These are phyloP conservation scores for Oryzaephilus surinamensis DNA, from an alignment of 1,140 invertebrate genomes.

Conservation along the genomic window DNA sequence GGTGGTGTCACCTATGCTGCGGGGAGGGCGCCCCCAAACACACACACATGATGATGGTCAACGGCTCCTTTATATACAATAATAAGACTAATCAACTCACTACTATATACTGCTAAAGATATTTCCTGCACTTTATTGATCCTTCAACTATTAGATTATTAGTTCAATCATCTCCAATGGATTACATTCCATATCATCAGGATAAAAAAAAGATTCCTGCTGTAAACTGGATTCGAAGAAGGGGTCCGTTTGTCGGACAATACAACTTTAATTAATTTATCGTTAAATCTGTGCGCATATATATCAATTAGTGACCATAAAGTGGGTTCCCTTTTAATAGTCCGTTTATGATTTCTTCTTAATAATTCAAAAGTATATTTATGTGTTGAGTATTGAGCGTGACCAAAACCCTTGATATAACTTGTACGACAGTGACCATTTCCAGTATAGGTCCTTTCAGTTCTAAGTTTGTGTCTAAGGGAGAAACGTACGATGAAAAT, in stretches of 20 bases:
- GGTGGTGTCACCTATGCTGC: slow-evolving; percentile 26
- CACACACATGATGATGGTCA: background rate
- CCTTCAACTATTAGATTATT: slow-evolving; percentile 9
- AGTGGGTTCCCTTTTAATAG: background rate
- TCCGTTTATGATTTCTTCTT: background rate
- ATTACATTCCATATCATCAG: too few relatives aligned
- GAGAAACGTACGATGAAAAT: background rate
- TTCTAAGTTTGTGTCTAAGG: background rate
- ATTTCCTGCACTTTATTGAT: slow-evolving; percentile 23
- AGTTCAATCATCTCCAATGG: slow-evolving; percentile 4
- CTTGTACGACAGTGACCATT: too few relatives aligned
- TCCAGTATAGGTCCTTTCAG: too few relatives aligned
- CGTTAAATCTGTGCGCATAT: background rate
- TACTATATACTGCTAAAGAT: slow-evolving; percentile 13
- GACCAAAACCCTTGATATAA: too few relatives aligned
- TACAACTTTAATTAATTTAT: background rate
- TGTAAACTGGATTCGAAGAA: too few relatives aligned
- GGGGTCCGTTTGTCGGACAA: background rate
- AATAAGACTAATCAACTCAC: slow-evolving; percentile 17
- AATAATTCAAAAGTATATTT: slow-evolving; percentile 1
- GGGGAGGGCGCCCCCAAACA: background rate
- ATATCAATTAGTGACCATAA: background rate
- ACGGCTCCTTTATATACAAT: slow-evolving; percentile 1
- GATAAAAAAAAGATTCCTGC: too few relatives aligned
- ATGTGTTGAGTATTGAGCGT: too few relatives aligned